Evolutionary conservation across 2,888 invertebrate species (phyloP), one percentile per base, ranked within the genome.

Genomic region (Synergus gifuensis): DNA sequence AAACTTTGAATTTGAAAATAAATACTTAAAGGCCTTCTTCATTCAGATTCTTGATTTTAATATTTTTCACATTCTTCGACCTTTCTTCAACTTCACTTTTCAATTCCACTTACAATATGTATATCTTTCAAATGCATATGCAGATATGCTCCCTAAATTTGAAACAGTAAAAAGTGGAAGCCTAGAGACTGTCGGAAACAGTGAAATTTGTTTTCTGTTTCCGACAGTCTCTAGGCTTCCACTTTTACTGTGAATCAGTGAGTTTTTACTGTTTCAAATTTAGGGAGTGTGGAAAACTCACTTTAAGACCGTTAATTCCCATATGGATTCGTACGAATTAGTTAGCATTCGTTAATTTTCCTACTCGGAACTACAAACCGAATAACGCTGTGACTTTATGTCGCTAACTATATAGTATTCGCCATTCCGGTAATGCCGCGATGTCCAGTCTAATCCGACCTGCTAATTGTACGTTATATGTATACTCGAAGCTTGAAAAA

Each of bases 231-330:
- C n/a, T n/a, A n/a, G n/a, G n/a, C n/a, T n/a, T n/a, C n/a, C n/a
- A n/a, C n/a, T n/a, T n/a, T n/a, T n/a, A n/a, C n/a, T n/a, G n/a
- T n/a, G n/a, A n/a, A n/a, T n/a, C n/a, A n/a, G n/a, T n/a, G n/a
- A n/a, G n/a, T n/a, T n/a, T n/a, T n/a, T n/a, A n/a, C n/a, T n/a
- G n/a, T n/a, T n/a, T n/a, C n/a, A n/a, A n/a, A n/a, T n/a, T n/a
- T n/a, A n/a, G n/a, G n/a, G n/a, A n/a, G n/a, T n/a, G 28, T 54
- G 28, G 16, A 40, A 1, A 42, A 11, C 3, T 64, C 42, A n/a
- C 16, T 40, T 81, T 84, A 86, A 86, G 79, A 80, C 79, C 79
- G 82, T 83, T 84, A 83, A 86, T 86, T 86, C 80, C 73, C 78
- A 66, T n/a, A n/a, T 18, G 64, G 81, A 78, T 83, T 67, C 18